Evolutionary conservation across 2,888 invertebrate genomes (phyloP), one percentile per base, ranked within the genome.

Genomic region (Melinaea marsaeus): DNA sequence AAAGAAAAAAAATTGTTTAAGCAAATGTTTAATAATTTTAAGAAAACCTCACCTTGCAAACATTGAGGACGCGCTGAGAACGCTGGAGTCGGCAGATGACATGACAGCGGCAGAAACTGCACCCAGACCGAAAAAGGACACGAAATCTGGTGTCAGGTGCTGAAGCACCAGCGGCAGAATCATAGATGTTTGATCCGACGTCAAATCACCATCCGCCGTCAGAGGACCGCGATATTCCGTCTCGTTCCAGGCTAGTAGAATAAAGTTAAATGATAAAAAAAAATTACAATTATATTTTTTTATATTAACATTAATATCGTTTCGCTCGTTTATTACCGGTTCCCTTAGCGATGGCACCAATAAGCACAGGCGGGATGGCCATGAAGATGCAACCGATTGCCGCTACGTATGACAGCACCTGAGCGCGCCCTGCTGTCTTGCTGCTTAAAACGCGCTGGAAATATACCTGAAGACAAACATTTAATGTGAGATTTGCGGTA

Each of bases 81-180:
- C 98, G 73, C 99, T 99, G 61, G 99, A 99, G 88, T 99, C 99
- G 0, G 99, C 99, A 0, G 99, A 99, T 47, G 99, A 99, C 99
- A 99, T 99, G 70, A 99, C 99, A 32, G 99, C 99, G 1, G 99
- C 99, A 0, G 99, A 99, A 6, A 99, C 98, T 6, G 99, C 99
- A 0, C 99, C 99, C 70, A 99, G 93, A 6, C 99, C 99, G 81
- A 99, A 96, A 92, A 99, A 99, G 3, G 99, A 97, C 35, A 99
- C 97, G 84, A 96, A 96, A 82, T 96, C 95, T 0, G 99, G 99
- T 7, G 99, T 99, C 61, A 99, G 92, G 83, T 98, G 97, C 86
- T 99, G 99, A 77, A 99, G 92, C 57, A 99, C 99, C 94, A 99
- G 94, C 56, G 99, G 99, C 72, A 99, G 92, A 74, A 99, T 98